A percentile compares a stretch with the other conserved stretches of the same genome.
Evolutionary conservation across 2,113 vertebrate species (phyloP).

Genomic region (Neomonachus schauinslandi): DNA sequence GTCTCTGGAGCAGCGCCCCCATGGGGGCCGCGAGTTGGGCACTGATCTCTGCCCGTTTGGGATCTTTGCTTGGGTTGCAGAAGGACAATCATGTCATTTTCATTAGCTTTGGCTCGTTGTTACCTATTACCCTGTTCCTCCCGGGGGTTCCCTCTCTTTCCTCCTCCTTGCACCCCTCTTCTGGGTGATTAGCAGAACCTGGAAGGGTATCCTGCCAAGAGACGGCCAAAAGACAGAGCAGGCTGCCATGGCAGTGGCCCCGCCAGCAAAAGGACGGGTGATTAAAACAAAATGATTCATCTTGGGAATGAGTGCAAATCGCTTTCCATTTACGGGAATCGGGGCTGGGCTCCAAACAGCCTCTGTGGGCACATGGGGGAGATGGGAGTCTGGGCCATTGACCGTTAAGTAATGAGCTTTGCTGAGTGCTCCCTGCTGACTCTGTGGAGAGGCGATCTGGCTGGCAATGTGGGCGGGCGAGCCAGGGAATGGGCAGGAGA

Average conservation of each 20-base stretch:
- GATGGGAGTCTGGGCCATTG: constrained; percentile 56
- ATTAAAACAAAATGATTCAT: constrained; percentile 86
- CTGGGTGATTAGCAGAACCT: constrained; percentile 34
- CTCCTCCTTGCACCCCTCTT: not conserved
- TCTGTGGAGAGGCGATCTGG: not conserved
- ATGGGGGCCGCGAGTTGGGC: rapidly evolving
- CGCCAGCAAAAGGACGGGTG: constrained; percentile 76
- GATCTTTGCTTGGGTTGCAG: not conserved
- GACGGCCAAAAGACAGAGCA: constrained; percentile 79
- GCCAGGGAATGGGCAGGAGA: not conserved
- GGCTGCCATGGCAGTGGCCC: constrained; percentile 64
- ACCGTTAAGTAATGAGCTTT: constrained; percentile 60
- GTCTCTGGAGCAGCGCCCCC: not conserved
- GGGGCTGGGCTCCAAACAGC: constrained; percentile 64
- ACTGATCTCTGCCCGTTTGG: not conserved
- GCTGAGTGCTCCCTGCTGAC: constrained; percentile 66
- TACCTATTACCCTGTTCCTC: rapidly evolving
- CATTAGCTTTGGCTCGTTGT: not conserved
- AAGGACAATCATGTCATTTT: not conserved
- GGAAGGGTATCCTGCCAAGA: constrained; percentile 70
- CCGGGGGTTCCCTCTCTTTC: not conserved
- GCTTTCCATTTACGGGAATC: constrained; percentile 76
- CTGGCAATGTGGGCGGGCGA: not conserved
- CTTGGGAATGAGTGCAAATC: constrained; percentile 66
- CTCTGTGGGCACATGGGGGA: not conserved